These are phyloP conservation scores for Epinephelus cyanopodus DNA, from an alignment of 2,113 vertebrate species.

Conservation along the genomic window DNA sequence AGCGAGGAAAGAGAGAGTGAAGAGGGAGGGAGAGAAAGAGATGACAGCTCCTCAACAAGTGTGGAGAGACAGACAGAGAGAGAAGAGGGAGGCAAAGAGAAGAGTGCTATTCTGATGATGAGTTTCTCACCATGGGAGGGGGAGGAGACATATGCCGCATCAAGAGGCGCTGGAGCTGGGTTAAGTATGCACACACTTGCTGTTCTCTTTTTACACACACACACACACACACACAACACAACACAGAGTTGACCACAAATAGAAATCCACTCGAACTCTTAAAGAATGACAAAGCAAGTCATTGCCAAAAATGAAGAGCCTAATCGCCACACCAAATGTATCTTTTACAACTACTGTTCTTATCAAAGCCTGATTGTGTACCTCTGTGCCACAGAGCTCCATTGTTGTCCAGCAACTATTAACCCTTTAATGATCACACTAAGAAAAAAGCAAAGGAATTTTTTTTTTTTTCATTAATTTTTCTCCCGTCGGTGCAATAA, in stretches of 20 bases:
- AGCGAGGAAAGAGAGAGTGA: constrained; percentile 51
- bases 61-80: constrained; percentile 45
- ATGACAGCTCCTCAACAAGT: constrained; percentile 82
- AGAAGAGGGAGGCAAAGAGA: constrained; percentile 24
- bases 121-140: constrained; percentile 57
- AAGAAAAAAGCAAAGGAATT: too few species aligned
- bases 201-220: constrained; percentile 12
- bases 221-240: neutral
- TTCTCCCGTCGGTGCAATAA: too few species aligned
- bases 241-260: neutral
- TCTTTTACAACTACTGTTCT: neutral
- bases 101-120: constrained; percentile 67
- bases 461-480: too few species aligned
- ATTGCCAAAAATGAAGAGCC: neutral
- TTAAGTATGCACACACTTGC: constrained; percentile 41
- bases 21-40: constrained; percentile 61
- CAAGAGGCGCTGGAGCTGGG: constrained; percentile 55
- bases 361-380: neutral
- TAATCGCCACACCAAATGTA: neutral
- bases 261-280: too few species aligned
- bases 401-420: neutral
- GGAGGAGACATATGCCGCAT: constrained; percentile 52
- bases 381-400: neutral
- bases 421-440: too few species aligned
- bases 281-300: neutral